Conservation (phyloP, 2,888 invertebrate species). For the Penaeus monodon region DNA sequence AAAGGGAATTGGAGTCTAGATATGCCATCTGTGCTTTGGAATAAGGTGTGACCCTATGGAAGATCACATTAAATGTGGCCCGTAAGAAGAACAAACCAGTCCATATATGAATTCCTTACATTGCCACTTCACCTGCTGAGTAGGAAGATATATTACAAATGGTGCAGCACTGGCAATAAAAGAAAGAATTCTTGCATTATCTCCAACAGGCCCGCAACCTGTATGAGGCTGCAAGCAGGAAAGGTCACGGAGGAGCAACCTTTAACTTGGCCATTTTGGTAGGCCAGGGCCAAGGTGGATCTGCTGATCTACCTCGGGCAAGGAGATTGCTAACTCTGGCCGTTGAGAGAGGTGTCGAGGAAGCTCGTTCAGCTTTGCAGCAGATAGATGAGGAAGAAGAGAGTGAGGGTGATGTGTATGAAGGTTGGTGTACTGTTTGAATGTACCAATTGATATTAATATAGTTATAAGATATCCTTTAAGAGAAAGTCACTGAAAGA, state of each 20-base stretch:
- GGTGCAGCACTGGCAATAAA: too few relatives aligned
- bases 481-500: not conserved
- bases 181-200: too few relatives aligned
- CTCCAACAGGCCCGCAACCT: constrained; percentile 46
- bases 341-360: constrained; percentile 33
- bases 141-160: too few relatives aligned
- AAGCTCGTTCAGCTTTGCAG: constrained; percentile 33
- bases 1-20: too few relatives aligned
- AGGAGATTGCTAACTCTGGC: constrained; percentile 20
- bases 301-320: not conserved
- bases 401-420: not conserved
- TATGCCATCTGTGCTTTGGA: too few relatives aligned
- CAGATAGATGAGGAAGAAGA: constrained; percentile 1
- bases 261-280: constrained; percentile 52
- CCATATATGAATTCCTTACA: not conserved
- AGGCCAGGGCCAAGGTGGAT: constrained; percentile 38
- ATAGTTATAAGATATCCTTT: not conserved
- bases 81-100: too few relatives aligned
- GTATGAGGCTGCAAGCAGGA: constrained; percentile 39
- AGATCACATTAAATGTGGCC: too few relatives aligned
- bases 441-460: not conserved
- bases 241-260: constrained; percentile 46
- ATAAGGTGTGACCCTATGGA: too few relatives aligned
- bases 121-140: too few relatives aligned
- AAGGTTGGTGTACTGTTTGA: not conserved